phyloP scores from a whole-genome alignment of 2,797 vertebrate genomes.

The Argya squamiceps region DNA sequence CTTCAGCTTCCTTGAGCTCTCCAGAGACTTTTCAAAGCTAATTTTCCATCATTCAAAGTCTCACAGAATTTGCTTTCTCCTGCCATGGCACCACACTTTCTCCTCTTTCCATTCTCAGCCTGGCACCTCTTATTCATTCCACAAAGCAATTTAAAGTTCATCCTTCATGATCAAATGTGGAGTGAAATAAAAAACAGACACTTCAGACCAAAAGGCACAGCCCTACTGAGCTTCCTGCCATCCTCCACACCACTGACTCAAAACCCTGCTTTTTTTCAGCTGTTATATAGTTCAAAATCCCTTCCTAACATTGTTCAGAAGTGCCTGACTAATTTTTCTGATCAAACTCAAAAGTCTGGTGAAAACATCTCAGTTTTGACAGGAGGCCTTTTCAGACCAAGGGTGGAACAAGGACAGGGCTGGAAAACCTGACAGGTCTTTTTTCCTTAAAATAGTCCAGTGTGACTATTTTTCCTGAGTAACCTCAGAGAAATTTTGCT shows the following conservation, averaged over 20 bases:
- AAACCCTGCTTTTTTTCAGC: neutral
- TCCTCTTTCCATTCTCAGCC: neutral
- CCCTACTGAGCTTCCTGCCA: neutral
- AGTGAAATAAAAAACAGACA: neutral
- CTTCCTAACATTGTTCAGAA: neutral
- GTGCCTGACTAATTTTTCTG: neutral
- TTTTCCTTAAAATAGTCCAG: neutral
- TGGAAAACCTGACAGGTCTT: neutral
- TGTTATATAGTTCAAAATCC: neutral
- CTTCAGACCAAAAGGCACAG: neutral
- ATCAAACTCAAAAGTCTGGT: neutral
- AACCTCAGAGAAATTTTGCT: neutral
- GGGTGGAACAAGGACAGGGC: neutral
- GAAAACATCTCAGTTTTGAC: neutral
- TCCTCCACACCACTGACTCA: neutral
- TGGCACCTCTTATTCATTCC: neutral
- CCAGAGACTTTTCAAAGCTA: constrained; percentile 1
- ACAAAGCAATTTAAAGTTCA: neutral
- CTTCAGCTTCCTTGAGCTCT: neutral
- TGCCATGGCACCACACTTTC: neutral
- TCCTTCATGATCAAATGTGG: neutral
- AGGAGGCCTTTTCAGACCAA: neutral
- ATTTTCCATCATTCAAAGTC: neutral
- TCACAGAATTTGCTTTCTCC: neutral
- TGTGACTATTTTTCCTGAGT: neutral